Percentiles rank a stretch among this genome's conserved stretches.
Evolutionary conservation across 2,113 vertebrate genomes (phyloP).

Genomic region (Numenius arquata): DNA sequence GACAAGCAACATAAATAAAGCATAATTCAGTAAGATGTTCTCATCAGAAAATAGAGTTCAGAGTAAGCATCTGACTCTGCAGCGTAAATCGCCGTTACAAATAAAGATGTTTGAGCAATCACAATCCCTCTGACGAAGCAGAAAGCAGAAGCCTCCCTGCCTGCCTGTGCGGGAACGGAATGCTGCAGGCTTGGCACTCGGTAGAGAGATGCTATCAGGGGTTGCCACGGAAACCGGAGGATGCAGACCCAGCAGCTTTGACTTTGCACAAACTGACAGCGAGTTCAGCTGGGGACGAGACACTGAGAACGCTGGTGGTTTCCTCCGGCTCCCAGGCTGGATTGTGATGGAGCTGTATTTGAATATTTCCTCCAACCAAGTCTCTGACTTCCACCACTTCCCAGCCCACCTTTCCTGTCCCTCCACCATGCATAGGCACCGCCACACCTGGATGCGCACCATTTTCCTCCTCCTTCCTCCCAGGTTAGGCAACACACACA

Average conservation of each 20-base stretch:
- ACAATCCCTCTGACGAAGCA: background rate
- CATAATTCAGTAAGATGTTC: background rate
- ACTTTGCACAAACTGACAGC: background rate
- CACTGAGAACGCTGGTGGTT: background rate
- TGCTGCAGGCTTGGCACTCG: constrained; percentile 17
- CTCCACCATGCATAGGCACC: fast-evolving
- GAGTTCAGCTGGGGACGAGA: background rate
- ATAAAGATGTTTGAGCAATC: background rate
- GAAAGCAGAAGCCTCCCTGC: background rate
- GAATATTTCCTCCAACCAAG: background rate
- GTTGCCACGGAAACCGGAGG: constrained; percentile 5
- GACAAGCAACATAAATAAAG: background rate
- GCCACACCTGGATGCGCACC: fast-evolving
- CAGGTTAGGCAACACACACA: background rate
- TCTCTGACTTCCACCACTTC: background rate
- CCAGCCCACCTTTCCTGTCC: background rate
- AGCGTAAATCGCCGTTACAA: background rate
- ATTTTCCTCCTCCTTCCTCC: background rate
- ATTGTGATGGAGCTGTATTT: background rate
- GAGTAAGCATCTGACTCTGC: background rate
- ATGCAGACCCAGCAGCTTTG: constrained; percentile 44
- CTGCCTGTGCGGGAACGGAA: background rate
- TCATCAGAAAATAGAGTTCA: background rate
- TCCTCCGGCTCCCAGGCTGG: background rate
- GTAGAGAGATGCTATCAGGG: background rate